Evolutionary conservation across 2,888 invertebrate species (phyloP).

Genomic region (Rhingia rostrata): DNA sequence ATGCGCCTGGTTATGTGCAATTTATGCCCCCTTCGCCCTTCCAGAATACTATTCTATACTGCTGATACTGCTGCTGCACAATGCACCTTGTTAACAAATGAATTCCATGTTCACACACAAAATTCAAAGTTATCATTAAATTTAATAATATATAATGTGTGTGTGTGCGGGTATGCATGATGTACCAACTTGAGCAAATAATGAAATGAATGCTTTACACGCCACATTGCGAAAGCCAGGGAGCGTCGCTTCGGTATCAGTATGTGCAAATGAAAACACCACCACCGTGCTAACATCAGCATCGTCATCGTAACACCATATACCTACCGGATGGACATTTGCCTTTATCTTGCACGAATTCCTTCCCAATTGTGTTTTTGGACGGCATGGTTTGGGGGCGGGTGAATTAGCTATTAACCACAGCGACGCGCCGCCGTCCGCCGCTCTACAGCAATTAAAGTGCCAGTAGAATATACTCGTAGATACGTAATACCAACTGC

Average conservation of each 20-base stretch:
- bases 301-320: constrained; percentile 9
- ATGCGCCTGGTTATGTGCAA: constrained; percentile 46
- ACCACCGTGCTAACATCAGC: neutral
- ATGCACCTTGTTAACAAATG: constrained; percentile 82
- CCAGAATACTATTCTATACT: constrained; percentile 17
- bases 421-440: constrained; percentile 13
- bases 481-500: constrained; percentile 41
- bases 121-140: constrained; percentile 73
- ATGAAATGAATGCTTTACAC: constrained; percentile 69
- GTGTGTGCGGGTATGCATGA: constrained; percentile 52
- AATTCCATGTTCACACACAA: constrained; percentile 83
- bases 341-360: constrained; percentile 72
- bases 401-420: constrained; percentile 7
- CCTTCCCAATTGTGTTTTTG: constrained; percentile 53
- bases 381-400: constrained; percentile 11
- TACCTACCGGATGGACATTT: constrained; percentile 62
- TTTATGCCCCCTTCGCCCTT: constrained; percentile 22
- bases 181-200: constrained; percentile 64
- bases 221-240: constrained; percentile 67
- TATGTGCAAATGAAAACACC: constrained; percentile 18
- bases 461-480: constrained; percentile 19
- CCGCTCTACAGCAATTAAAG: constrained; percentile 41
- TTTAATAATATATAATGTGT: constrained; percentile 69
- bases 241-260: constrained; percentile 36
- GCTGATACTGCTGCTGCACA: constrained; percentile 4